These are phyloP conservation scores for Bombyx mandarina DNA, from an alignment of 1,140 invertebrate genomes.

Conservation along the genomic window DNA sequence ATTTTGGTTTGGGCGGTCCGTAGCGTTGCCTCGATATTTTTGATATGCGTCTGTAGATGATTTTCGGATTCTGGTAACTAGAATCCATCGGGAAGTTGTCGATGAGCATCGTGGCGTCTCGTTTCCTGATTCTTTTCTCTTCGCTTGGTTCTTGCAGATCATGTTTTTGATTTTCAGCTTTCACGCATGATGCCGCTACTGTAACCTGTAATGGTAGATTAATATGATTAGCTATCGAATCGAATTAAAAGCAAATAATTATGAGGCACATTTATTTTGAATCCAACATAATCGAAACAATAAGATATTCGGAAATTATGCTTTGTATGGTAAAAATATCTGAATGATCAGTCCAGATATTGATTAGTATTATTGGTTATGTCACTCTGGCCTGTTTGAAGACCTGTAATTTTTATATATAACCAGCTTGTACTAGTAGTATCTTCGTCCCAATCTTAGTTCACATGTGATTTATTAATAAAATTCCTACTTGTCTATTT, in stretches of 20 bases:
- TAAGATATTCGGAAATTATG: no score
- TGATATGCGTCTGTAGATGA: slow-evolving; percentile 42
- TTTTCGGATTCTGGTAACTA: slow-evolving; percentile 31
- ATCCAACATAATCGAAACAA: no score
- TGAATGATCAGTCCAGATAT: no score
- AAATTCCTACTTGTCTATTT: no score
- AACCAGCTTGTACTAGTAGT: no score
- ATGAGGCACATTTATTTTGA: no score
- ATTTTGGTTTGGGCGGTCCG: slow-evolving; percentile 24
- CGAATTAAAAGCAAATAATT: background rate
- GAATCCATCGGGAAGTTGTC: slow-evolving; percentile 33
- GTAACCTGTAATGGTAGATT: slow-evolving; percentile 40
- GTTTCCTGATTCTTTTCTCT: slow-evolving; percentile 25
- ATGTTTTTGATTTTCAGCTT: slow-evolving; percentile 13
- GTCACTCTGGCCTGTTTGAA: no score
- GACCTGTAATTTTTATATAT: no score
- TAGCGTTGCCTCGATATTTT: slow-evolving; percentile 40
- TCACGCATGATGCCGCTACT: slow-evolving; percentile 26
- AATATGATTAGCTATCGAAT: background rate
- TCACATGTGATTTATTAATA: no score
- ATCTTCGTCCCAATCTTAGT: no score
- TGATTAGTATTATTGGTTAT: no score
- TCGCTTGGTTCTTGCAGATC: slow-evolving; percentile 17
- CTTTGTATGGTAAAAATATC: no score
- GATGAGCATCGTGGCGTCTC: slow-evolving; percentile 39